Evolutionary conservation across 2,888 invertebrate species (phyloP).

Genomic region (Dryadula phaetusa): DNA sequence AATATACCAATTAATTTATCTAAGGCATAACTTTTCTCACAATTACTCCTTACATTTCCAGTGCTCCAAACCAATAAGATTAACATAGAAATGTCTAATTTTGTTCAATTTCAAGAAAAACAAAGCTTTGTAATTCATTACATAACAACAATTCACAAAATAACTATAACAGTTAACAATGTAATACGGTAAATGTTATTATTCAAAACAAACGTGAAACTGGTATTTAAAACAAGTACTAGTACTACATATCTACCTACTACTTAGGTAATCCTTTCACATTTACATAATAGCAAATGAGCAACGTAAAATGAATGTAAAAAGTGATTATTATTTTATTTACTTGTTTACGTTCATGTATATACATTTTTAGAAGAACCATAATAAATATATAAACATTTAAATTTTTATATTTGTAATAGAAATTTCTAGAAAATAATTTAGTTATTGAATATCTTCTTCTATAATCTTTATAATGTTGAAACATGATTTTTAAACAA

Average conservation of each 20-base stretch:
- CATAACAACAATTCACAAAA: not conserved
- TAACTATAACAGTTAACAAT: not conserved
- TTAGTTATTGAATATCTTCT: not conserved
- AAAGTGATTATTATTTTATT: not conserved
- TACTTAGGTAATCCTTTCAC: too few species aligned
- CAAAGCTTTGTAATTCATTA: not conserved
- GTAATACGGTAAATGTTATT: not conserved
- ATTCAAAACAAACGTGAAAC: not conserved
- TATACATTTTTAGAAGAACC: not conserved
- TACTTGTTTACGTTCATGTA: slow-evolving; percentile 9
- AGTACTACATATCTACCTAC: too few species aligned
- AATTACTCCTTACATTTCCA: too few species aligned
- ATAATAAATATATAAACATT: not conserved
- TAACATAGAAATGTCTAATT: not conserved
- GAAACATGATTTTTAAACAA: not conserved
- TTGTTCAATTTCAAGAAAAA: not conserved
- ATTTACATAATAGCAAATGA: not conserved
- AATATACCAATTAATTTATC: too few species aligned
- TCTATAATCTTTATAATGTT: not conserved
- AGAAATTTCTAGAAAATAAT: not conserved
- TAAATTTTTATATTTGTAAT: not conserved
- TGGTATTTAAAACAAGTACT: not conserved
- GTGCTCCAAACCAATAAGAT: not conserved
- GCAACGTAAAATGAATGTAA: not conserved
- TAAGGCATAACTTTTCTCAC: too few species aligned